A percentile compares a stretch with the other conserved stretches of the same genome.
Evolutionary conservation across 2,113 vertebrate species (phyloP).

Genomic region (Gasterosteus aculeatus): DNA sequence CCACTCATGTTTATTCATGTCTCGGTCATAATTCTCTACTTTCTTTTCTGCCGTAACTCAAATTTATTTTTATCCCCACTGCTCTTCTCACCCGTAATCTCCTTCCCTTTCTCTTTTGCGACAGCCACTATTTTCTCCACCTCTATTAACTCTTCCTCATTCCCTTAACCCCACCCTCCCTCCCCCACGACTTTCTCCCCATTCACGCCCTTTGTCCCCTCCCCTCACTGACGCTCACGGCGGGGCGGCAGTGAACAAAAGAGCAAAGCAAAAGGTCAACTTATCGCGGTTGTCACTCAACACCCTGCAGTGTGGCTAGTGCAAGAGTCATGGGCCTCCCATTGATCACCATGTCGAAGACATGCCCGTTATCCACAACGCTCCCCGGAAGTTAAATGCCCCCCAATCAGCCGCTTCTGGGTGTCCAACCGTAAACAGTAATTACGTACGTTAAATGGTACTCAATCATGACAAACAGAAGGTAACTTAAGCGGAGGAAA

Average conservation of each 20-base stretch:
- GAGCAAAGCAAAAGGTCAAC: conserved; percentile 78
- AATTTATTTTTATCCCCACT: conserved; percentile 35
- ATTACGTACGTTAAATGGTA: conserved; percentile 60
- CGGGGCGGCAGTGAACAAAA: conserved; percentile 68
- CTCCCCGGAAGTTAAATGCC: conserved; percentile 18
- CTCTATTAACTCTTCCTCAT: conserved; percentile 40
- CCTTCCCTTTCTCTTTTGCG: background rate
- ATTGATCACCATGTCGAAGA: conserved; percentile 51
- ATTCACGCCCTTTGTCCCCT: conserved; percentile 9
- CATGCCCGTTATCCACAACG: conserved; percentile 30
- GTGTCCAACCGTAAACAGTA: conserved; percentile 48
- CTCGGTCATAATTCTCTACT: conserved; percentile 12
- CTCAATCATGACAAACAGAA: conserved; percentile 48
- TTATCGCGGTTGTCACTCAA: conserved; percentile 68
- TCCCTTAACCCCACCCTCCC: conserved; percentile 10
- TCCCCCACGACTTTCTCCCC: background rate
- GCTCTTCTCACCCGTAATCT: conserved; percentile 32
- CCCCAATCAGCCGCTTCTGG: conserved; percentile 45
- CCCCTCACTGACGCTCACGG: conserved; percentile 62
- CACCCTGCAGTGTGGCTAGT: conserved; percentile 6
- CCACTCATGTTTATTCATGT: conserved; percentile 54
- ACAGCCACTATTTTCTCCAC: conserved; percentile 1
- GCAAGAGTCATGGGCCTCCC: conserved; percentile 38
- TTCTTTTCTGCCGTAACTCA: background rate
- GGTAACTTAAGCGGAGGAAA: conserved; percentile 33